phyloP scores from a whole-genome alignment of 2,797 vertebrate species.

The Eulemur rubriventer region DNA sequence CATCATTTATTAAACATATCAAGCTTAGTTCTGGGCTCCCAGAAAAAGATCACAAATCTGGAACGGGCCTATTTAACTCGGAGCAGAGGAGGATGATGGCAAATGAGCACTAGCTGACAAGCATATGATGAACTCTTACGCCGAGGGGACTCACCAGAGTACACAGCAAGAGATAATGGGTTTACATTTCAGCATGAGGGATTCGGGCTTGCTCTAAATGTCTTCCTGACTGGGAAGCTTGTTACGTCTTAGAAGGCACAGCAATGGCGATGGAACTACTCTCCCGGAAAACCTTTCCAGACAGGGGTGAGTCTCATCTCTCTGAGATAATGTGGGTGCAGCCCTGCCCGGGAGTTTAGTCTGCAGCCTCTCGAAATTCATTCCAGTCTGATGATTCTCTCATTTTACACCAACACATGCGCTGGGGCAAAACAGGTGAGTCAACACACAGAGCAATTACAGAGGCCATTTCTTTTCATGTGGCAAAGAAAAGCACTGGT shows the following conservation, averaged over 20 bases:
- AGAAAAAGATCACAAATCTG: not conserved
- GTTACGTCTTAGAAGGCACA: not conserved
- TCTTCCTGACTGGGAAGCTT: not conserved
- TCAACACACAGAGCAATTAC: not conserved
- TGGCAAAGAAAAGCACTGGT: not conserved
- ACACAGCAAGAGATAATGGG: not conserved
- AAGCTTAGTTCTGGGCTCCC: not conserved
- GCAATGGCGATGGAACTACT: not conserved
- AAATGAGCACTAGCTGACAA: not conserved
- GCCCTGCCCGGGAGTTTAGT: not conserved
- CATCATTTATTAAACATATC: not conserved
- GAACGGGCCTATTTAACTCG: not conserved
- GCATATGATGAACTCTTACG: not conserved
- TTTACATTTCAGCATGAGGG: not conserved
- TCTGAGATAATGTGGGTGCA: not conserved
- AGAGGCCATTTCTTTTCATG: not conserved
- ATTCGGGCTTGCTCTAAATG: not conserved
- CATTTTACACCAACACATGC: not conserved
- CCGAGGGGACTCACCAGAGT: not conserved
- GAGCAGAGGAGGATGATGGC: not conserved
- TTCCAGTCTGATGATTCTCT: constrained; percentile 51
- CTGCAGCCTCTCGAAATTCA: not conserved
- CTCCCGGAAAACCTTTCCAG: not conserved
- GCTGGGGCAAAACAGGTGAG: not conserved
- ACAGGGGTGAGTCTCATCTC: not conserved